Conservation (phyloP, 2,797 vertebrate genomes). For the Serranus cabrilla region DNA sequence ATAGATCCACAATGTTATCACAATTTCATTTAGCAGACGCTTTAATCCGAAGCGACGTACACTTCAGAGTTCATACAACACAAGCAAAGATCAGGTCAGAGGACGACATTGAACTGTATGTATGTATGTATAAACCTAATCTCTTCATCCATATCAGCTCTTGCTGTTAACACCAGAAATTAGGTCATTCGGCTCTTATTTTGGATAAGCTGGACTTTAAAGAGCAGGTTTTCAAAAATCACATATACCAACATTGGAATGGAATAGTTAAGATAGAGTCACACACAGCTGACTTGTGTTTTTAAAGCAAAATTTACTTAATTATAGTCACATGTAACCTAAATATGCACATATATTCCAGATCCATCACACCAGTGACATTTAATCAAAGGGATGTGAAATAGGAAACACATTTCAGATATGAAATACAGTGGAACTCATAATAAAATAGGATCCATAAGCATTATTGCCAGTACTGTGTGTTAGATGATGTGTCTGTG, state of each 20-base stretch:
- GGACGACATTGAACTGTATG: constrained; percentile 10
- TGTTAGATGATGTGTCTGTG: constrained; percentile 36
- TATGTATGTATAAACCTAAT: constrained; percentile 55
- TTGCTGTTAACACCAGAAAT: constrained; percentile 60
- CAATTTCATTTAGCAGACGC: too few relatives aligned
- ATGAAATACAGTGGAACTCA: constrained; percentile 34
- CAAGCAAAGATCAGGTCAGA: too few relatives aligned
- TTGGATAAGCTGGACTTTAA: constrained; percentile 71
- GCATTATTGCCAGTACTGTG: constrained; percentile 47
- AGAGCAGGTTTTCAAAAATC: constrained; percentile 61
- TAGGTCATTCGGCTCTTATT: constrained; percentile 73
- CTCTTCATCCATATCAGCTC: constrained; percentile 68
- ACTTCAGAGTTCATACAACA: too few relatives aligned
- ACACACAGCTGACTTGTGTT: not conserved
- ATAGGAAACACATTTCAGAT: constrained; percentile 25
- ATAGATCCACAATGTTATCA: constrained; percentile 1
- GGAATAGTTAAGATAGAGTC: not conserved
- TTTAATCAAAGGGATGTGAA: constrained; percentile 11
- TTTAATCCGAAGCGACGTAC: too few relatives aligned
- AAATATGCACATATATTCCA: not conserved
- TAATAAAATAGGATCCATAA: constrained; percentile 49
- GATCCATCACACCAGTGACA: not conserved
- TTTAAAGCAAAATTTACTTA: not conserved
- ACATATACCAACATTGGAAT: constrained; percentile 21
- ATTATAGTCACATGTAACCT: not conserved